Conservation (phyloP, 92 coral and sea anemone species). For the Epizoanthus rinbou region DNA sequence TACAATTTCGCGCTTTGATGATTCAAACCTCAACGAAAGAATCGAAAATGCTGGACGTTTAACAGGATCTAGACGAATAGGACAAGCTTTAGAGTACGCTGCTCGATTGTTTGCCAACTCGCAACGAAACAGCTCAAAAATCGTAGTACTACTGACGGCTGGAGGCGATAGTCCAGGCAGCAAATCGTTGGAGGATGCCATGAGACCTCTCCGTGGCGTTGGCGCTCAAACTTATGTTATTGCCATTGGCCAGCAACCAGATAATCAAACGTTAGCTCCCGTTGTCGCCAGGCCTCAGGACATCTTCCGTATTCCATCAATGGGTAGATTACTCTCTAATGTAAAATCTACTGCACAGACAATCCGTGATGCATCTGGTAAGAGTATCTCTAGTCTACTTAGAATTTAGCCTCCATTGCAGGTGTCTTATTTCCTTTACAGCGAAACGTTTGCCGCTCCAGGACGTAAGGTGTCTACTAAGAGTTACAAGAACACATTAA, state of each 20-base stretch:
- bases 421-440: too few species aligned
- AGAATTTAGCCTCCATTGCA: too few species aligned
- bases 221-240: constrained; percentile 48
- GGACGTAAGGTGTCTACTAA: too few species aligned
- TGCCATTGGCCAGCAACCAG: constrained; percentile 43
- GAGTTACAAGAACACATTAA: too few species aligned
- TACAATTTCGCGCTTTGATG: constrained; percentile 15
- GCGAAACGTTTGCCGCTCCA: too few species aligned
- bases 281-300: constrained; percentile 8
- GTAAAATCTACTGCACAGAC: constrained; percentile 26
- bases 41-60: background rate
- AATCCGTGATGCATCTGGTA: constrained; percentile 21
- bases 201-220: constrained; percentile 43
- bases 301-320: constrained; percentile 20
- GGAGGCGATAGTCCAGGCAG: constrained; percentile 45
- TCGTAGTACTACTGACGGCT: constrained; percentile 45
- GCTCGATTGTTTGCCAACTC: constrained; percentile 27
- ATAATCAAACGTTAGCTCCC: constrained; percentile 17
- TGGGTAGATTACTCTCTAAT: constrained; percentile 1
- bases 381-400: background rate
- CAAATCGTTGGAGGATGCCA: constrained; percentile 52
- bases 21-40: background rate
- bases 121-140: constrained; percentile 23
- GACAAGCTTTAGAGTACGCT: constrained; percentile 44
- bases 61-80: constrained; percentile 20